Evolutionary conservation across 1,140 invertebrate genomes (phyloP), one percentile per base, ranked within the genome.

Genomic region (Brachionus angularis): DNA sequence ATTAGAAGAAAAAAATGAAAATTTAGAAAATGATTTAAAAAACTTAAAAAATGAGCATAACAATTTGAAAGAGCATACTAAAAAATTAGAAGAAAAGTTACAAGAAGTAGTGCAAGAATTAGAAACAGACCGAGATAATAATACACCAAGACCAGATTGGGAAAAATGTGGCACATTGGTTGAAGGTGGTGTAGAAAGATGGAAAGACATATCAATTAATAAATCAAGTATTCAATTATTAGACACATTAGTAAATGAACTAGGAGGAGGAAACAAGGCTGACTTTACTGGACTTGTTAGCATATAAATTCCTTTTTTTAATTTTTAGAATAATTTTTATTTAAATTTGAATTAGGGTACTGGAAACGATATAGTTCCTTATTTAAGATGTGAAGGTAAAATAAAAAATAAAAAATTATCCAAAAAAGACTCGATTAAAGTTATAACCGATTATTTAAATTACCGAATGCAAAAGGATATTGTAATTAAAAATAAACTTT

Each of bases 141-240:
- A 78, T 2, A 81, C 80, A 46, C 80, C 80, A 33, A 76, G 80
- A 71, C 80, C 80, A 7, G 76, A 79, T 53, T 81, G 80, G 80
- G 76, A 78, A 34, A 76, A 75, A 67, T 79, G 78, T 76, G 76
- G 76, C 18, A 76, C 79, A 31, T 72, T 73, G 67, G 50, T 81
- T 27, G 74, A 75, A 16, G 80, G 80, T 31, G 80, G 80, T 33
- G 73, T 76, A 18, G 55, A 62, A 8, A 69, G 78, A 44, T 81
- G 80, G 80, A 76, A 77, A 61, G 76, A 79, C 31, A 42, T 81
- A 8, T 78, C 79, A 1, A 75, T 78, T 23, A 76, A 76, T 12
- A 81, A 81, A 73, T 74, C 75, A 8, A 79, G 77, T 72, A 76
- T 77, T 74, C 77, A 81, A 39, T 72, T 79, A 36, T 76, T 81